Conservation (phyloP, 2,888 invertebrate genomes). For the Dyspetes luteomarginatus region DNA sequence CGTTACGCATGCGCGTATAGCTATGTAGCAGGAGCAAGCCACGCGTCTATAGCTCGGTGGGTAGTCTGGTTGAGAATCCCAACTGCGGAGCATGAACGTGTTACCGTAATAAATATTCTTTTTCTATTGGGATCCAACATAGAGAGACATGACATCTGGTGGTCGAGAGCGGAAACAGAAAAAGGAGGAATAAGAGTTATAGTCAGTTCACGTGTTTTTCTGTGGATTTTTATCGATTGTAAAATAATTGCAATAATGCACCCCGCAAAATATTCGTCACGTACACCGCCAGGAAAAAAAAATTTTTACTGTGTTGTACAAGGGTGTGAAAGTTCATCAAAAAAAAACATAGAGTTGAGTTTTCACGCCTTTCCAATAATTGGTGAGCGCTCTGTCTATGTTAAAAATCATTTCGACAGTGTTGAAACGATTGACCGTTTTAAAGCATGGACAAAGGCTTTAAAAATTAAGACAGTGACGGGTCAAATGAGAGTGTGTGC, state of each 20-base stretch:
- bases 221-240: constrained; percentile 18
- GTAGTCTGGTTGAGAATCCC: too few species aligned
- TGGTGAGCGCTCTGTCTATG: neutral
- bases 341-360: neutral
- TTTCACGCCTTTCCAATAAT: neutral
- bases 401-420: neutral
- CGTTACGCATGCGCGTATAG: too few species aligned
- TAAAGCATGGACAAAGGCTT: neutral
- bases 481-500: neutral
- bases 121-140: constrained; percentile 22
- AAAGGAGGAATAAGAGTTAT: constrained; percentile 14
- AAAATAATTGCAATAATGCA: constrained; percentile 10
- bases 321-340: neutral
- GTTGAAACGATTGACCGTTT: neutral
- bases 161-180: constrained; percentile 14
- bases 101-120: too few species aligned
- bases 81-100: too few species aligned
- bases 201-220: constrained; percentile 14
- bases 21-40: too few species aligned
- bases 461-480: neutral
- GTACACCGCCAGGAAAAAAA: constrained; percentile 7
- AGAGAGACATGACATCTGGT: constrained; percentile 20
- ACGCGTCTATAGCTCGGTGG: too few species aligned
- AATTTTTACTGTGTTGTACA: neutral
- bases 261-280: constrained; percentile 23